phyloP scores from a whole-genome alignment of 35 echinoderm and acorn worm genomes.

The Diadema setosum region DNA sequence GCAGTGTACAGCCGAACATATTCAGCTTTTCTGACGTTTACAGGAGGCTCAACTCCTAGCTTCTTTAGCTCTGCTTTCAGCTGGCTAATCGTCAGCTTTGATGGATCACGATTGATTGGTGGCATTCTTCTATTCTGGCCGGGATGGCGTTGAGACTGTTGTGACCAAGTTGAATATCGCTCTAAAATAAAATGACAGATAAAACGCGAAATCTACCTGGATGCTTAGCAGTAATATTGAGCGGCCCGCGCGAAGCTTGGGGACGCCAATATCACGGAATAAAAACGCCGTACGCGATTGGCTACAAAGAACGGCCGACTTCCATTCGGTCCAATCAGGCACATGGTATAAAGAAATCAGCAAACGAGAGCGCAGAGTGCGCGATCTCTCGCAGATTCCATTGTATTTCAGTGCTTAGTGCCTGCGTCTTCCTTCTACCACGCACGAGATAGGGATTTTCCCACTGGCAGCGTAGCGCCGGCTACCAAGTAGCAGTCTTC shows the following conservation, averaged over 20 bases:
- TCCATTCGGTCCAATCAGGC: neutral
- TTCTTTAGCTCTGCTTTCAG: conserved; percentile 15
- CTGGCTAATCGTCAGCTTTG: conserved; percentile 33
- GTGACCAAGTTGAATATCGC: neutral
- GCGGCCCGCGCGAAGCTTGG: conserved; percentile 1
- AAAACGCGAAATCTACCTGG: neutral
- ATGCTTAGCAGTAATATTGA: neutral
- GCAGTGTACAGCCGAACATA: conserved; percentile 49
- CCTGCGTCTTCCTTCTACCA: too few species aligned
- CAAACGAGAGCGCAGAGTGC: too few species aligned
- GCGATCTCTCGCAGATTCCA: too few species aligned
- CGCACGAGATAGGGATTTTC: neutral
- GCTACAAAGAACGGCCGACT: too few species aligned
- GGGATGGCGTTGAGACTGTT: too few species aligned
- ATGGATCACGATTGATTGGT: too few species aligned
- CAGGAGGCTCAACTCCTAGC: conserved; percentile 1
- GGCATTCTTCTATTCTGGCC: neutral
- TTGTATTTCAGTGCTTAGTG: too few species aligned
- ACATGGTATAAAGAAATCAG: too few species aligned
- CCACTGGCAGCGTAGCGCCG: neutral
- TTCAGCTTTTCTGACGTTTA: conserved; percentile 18
- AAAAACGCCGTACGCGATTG: too few species aligned
- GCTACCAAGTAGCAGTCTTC: neutral
- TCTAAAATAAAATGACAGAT: neutral
- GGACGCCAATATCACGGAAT: too few species aligned